Evolutionary conservation across 2,113 vertebrate species (phyloP).

Genomic region (Daubentonia madagascariensis): DNA sequence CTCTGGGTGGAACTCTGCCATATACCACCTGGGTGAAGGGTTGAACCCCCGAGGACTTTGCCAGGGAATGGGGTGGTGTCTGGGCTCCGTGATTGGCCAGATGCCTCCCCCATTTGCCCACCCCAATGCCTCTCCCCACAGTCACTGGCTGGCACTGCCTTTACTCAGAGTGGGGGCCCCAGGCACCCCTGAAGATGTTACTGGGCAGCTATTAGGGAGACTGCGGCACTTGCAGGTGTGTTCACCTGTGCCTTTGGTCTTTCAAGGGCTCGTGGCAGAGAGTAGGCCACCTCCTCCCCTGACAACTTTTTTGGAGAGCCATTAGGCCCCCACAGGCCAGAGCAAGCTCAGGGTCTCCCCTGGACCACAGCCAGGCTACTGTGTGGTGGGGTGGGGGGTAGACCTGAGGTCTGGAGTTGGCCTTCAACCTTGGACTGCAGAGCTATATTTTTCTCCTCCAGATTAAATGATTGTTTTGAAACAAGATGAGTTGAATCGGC

Average conservation of each 20-base stretch:
- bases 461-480: neutral
- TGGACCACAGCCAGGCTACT: neutral
- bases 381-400: fast-evolving
- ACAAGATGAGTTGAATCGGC: neutral
- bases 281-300: fast-evolving
- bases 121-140: neutral
- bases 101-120: neutral
- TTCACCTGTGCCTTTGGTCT: neutral
- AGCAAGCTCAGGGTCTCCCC: neutral
- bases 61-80: neutral
- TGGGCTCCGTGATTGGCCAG: neutral
- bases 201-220: neutral
- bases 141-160: neutral
- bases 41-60: neutral
- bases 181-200: fast-evolving
- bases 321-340: neutral
- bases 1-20: slow-evolving; percentile 33
- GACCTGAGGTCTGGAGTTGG: neutral
- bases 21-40: slow-evolving; percentile 12
- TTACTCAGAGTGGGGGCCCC: neutral
- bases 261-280: neutral
- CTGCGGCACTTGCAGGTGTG: neutral
- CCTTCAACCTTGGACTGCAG: neutral
- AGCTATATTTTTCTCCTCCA: neutral
- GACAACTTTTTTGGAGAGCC: neutral